Conservation (phyloP, 2,113 vertebrate species). For the Panthera uncia region DNA sequence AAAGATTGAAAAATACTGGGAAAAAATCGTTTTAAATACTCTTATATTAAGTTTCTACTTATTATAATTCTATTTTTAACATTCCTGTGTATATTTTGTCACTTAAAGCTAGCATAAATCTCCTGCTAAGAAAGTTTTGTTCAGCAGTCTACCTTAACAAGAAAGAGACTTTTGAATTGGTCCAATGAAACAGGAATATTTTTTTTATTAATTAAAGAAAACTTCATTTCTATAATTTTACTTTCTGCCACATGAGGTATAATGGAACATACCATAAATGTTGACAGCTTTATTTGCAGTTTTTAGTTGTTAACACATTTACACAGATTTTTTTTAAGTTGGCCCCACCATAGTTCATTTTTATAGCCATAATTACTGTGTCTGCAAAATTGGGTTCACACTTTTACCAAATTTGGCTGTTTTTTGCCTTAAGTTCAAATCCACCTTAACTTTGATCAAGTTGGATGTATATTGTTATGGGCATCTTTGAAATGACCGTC, state of each 20-base stretch:
- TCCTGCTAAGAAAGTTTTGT: constrained; percentile 24
- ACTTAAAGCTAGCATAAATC: constrained; percentile 62
- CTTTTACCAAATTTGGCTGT: background rate
- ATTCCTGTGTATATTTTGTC: background rate
- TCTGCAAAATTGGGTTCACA: constrained; percentile 1
- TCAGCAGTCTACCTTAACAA: constrained; percentile 22
- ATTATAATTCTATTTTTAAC: constrained; percentile 51
- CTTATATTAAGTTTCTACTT: constrained; percentile 58
- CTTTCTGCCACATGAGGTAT: constrained; percentile 71
- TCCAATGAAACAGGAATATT: constrained; percentile 11
- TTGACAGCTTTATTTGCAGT: constrained; percentile 67
- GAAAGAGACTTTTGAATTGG: constrained; percentile 44
- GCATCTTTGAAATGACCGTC: constrained; percentile 60
- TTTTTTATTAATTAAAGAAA: constrained; percentile 65
- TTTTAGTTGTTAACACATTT: constrained; percentile 78
- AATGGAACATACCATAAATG: constrained; percentile 70
- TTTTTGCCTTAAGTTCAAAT: constrained; percentile 76
- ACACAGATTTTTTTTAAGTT: constrained; percentile 43
- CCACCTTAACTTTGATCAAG: constrained; percentile 75
- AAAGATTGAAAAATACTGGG: background rate
- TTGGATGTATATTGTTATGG: constrained; percentile 75
- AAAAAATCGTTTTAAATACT: background rate
- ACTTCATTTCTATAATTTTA: constrained; percentile 62
- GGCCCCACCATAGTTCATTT: constrained; percentile 1
- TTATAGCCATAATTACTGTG: constrained; percentile 37